Evolutionary conservation across 92 coral and sea anemone genomes (phyloP), one percentile per base, ranked within the genome.

Genomic region (Hydrozoanthus gracilis): DNA sequence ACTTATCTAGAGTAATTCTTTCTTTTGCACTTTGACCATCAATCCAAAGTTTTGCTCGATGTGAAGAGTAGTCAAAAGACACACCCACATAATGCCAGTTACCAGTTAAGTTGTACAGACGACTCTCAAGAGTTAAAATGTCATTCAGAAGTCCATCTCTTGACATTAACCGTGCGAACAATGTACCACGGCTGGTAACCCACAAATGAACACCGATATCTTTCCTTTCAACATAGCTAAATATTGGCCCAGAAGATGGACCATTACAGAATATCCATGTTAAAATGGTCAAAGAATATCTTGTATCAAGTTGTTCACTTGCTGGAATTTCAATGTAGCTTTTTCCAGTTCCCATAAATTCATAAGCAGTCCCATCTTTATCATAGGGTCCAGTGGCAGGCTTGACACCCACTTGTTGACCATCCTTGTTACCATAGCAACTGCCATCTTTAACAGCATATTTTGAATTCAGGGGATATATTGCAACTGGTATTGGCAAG

Each of bases 271-370:
- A 91, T 12, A 95, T 78, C 95, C 94, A 92, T 8, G 88, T 88
- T 56, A 95, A 82, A 51, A 95, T 67, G 20, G 98, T 92, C 54
- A 93, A 77, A 13, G 98, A 95, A 10, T 89, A 91, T 18, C 84
- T 54, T 3, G 87, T 82, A 72, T 95, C 94, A 17, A 92, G 73
- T 66, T 77, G 84, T 7, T 52, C 77, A 48, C 87, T 88, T 14
- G 87, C 91, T 61, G 98, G 95, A 44, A 95, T 90, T 49, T 86
- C 88, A 70, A 95, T 89, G 62, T 84, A 91, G 76, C 95, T 95
- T 47, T 89, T 86, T 60, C 77, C 76, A 47, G 90, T 58, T 44
- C 94, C 98, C 45, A 88, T 85, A 75, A 95, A 95, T 71, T 87
- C 90, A 52, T 92, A 95, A 8, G 96, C 95, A 35, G 87, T 80